phyloP scores from a whole-genome alignment of 1,140 invertebrate species.

The Eurosta solidaginis region DNA sequence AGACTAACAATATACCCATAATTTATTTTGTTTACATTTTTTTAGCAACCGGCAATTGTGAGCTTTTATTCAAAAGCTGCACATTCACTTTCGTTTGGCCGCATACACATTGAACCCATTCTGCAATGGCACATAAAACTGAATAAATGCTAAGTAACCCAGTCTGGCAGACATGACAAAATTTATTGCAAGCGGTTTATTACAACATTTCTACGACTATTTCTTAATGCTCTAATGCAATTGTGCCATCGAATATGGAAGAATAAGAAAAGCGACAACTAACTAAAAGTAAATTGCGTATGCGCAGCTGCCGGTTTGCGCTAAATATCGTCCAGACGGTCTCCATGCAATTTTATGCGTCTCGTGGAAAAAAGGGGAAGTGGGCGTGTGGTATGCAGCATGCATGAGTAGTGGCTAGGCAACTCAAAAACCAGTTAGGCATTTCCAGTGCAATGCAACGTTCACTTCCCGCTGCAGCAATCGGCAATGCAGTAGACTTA shows the following conservation, averaged over 20 bases:
- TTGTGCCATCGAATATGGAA: not conserved
- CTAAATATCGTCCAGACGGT: not conserved
- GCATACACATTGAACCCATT: not conserved
- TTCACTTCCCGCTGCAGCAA: not conserved
- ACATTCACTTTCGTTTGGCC: slow-evolving; percentile 11
- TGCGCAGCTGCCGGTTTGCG: not conserved
- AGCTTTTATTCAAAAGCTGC: too few relatives aligned
- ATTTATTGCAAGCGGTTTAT: not conserved
- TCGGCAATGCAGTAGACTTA: not conserved
- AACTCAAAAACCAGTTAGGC: not conserved
- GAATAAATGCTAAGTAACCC: not conserved
- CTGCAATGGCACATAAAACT: too few relatives aligned
- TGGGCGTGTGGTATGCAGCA: not conserved
- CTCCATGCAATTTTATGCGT: not conserved
- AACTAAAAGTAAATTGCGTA: not conserved
- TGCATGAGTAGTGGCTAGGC: not conserved
- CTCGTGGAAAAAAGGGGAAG: not conserved
- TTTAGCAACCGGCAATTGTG: too few relatives aligned
- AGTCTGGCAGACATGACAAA: not conserved
- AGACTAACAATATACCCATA: too few relatives aligned
- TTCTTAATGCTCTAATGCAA: not conserved
- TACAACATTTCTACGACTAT: not conserved
- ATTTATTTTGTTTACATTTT: too few relatives aligned
- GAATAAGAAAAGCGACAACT: not conserved
- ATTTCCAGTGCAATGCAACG: not conserved